A percentile compares a stretch with the other conserved stretches of the same genome.
phyloP scores from a whole-genome alignment of 2,113 vertebrate genomes.

The Petromus typicus region DNA sequence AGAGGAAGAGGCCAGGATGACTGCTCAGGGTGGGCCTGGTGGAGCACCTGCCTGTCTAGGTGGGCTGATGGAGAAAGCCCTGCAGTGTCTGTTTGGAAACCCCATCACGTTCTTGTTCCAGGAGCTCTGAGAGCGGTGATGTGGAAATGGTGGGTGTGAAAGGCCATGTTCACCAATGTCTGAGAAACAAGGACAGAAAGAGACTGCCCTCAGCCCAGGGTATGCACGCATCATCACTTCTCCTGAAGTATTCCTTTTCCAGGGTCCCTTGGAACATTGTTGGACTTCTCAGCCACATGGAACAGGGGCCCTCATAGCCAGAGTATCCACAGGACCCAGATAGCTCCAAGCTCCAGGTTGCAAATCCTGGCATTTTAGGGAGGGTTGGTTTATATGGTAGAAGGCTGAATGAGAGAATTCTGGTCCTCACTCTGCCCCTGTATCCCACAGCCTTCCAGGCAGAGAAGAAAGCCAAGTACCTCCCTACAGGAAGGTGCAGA shows the following conservation, averaged over 20 bases:
- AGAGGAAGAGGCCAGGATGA: background rate
- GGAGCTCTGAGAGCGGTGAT: background rate
- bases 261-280: background rate
- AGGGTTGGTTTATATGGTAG: background rate
- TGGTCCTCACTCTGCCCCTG: background rate
- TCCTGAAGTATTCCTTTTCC: background rate
- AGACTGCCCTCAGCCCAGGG: background rate
- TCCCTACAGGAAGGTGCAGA: background rate
- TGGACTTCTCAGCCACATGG: background rate
- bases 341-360: background rate
- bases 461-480: background rate
- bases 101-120: background rate
- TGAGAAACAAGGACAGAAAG: background rate
- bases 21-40: fast-evolving
- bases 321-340: background rate
- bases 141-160: background rate
- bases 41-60: background rate
- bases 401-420: background rate
- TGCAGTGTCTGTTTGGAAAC: background rate
- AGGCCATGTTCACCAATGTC: background rate
- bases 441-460: background rate
- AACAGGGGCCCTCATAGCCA: background rate
- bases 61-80: background rate
- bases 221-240: background rate
- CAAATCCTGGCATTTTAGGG: background rate